phyloP scores from a whole-genome alignment of 2,797 vertebrate genomes.

The Sebastes flavidus region DNA sequence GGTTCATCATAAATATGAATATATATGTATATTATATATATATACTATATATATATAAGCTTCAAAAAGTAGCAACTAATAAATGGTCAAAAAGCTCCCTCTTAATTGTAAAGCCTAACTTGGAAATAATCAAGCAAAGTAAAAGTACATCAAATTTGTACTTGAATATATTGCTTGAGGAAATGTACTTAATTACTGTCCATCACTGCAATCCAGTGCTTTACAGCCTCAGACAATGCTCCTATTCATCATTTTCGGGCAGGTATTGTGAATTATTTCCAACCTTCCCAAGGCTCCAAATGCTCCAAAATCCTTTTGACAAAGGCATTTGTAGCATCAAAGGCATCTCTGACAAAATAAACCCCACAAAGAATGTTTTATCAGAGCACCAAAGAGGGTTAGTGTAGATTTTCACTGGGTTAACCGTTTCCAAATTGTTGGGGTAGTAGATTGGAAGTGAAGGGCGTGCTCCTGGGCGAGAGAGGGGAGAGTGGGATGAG shows the following conservation, averaged over 20 bases:
- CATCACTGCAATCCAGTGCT: not conserved
- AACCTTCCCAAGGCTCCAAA: slow-evolving; percentile 27
- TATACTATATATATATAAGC: too few relatives aligned
- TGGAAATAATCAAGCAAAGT: too few relatives aligned
- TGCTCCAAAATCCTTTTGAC: slow-evolving; percentile 37
- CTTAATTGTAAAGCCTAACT: not conserved
- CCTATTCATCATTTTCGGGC: not conserved
- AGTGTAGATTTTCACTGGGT: slow-evolving; percentile 84
- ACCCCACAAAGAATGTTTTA: slow-evolving; percentile 71
- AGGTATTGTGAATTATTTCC: slow-evolving; percentile 28
- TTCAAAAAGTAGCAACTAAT: not conserved
- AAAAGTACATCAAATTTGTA: not conserved
- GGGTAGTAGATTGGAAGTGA: slow-evolving; percentile 89
- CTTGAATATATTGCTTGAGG: not conserved
- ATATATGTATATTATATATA: too few relatives aligned
- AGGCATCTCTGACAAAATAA: slow-evolving; percentile 61
- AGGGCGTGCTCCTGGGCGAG: slow-evolving; percentile 85
- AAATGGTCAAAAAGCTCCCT: not conserved
- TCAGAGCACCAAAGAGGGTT: slow-evolving; percentile 79
- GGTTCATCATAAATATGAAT: too few relatives aligned
- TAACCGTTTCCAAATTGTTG: slow-evolving; percentile 86
- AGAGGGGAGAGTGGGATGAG: slow-evolving; percentile 85
- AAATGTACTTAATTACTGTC: not conserved
- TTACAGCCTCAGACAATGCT: not conserved
- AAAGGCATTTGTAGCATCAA: slow-evolving; percentile 64